Evolutionary conservation across 2,113 vertebrate species (phyloP), one percentile per base, ranked within the genome.

Genomic region (Gymnorhina tibicen): DNA sequence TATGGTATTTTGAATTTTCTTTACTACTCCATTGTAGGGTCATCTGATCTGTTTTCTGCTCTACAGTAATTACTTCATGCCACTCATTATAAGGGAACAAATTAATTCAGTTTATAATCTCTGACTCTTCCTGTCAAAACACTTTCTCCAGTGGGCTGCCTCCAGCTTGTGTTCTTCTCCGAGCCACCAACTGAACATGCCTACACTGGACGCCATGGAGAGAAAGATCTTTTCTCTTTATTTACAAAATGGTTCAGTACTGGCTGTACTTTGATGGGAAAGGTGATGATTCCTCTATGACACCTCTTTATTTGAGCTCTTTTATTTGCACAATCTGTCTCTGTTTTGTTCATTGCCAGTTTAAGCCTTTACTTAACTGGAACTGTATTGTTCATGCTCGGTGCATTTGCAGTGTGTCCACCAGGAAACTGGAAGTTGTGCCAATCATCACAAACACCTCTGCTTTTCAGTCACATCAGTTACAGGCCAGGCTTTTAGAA

Each of bases 131-230:
- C 53, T 3, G 0, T 41, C 26, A 26, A 53, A 83, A 62, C 27
- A 32, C 24, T 64, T 85, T 62, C 39, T 80, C 30, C 63, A 47
- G 0, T 14, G 21, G 53, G 19, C 7, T 44, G 15, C 42, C 90
- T 88, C 56, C 76, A 93, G 55, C 16, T 63, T 41, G 32, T 22
- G 11, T 17, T 79, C 76, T 80, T 79, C 64, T 67, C 72, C 12
- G 8, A 91, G 39, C 33, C 42, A 52, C 47, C 0, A 0, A 19
- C 0, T 1, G 23, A 50, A 47, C 26, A n/a, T 21, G 30, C 21
- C 62, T 39, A 24, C 30, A 26, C 24, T 64, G 44, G 7, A 30
- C n/a, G 14, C 26, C 41, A 22, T 32, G 24, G 37, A 80, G 16
- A 82, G 13, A 90, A 83, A 78, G 3, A 27, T 19, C 13, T 83